Evolutionary conservation across 1,140 invertebrate genomes (phyloP), one percentile per base, ranked within the genome.

Genomic region (Temnothorax curvispinosus): DNA sequence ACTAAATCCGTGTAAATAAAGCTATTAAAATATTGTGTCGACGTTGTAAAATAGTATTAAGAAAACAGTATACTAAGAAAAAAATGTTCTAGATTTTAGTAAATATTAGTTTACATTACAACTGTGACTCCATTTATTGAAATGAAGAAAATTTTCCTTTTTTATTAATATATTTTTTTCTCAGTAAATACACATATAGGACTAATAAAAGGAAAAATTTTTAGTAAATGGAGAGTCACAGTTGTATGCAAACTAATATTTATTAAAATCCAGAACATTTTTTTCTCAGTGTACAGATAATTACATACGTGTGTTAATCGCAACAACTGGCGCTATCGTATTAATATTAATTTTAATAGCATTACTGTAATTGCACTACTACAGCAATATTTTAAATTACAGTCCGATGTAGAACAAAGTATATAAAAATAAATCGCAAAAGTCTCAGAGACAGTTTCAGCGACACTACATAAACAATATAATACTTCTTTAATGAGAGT

Each of bases 281-380:
- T 21, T 21, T 21, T 21, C 21, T 21, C 21, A 21, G 21, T 21
- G 21, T 32, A 27, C 47, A 27, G 8, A 32, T 0, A 44, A 76
- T 60, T 52, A 18, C n/a, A 15, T 52, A 35, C 35, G 35, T 11
- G 38, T 38, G 13, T n/a, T 52, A 67, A 50, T 58, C 38, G 5
- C 21, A 38, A 69, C 35, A 52, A 69, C 13, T 54, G 15, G 15
- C 15, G 38, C 15, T 64, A 69, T 11, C 3, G 18, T 32, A 54
- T 44, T 65, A 27, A 50, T 80, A 80, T 52, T 81, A 81, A 81
- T 80, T 67, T 41, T n/a, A 21, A 5, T 15, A 21, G 3, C n/a
- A 52, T 15, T 1, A 15, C 7, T 67, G 5, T 78, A 50, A 15
- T 9, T 18, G 27, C 56, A 65, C 41, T 67, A 47, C n/a, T 38